phyloP scores from a whole-genome alignment of 2,113 vertebrate genomes.

The Orycteropus afer region DNA sequence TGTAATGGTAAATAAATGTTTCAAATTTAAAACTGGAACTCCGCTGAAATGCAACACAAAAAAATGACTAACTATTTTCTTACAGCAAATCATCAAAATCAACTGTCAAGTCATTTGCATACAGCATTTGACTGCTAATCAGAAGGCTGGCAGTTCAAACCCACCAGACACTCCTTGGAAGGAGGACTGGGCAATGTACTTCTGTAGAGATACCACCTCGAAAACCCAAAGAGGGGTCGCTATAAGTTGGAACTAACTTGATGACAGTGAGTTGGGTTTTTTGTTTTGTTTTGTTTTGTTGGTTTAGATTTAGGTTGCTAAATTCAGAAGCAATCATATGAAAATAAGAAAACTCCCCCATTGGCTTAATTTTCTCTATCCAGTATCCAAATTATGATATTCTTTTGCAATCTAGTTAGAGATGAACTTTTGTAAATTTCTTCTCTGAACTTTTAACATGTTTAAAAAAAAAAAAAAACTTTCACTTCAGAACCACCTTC shows the following conservation, averaged over 20 bases:
- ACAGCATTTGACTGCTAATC: no score
- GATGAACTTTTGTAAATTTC: constrained; percentile 1
- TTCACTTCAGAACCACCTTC: constrained; percentile 19
- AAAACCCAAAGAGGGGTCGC: no score
- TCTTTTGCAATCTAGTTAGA: constrained; percentile 20
- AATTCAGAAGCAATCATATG: constrained; percentile 18
- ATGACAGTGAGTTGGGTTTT: no score
- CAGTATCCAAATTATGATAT: neutral
- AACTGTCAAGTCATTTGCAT: neutral
- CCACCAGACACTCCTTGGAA: no score
- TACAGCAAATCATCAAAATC: constrained; percentile 35
- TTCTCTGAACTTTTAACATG: constrained; percentile 20
- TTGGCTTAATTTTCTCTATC: neutral
- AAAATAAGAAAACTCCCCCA: neutral
- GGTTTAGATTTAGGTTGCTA: neutral
- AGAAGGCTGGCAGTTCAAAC: no score
- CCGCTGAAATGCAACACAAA: constrained; percentile 27
- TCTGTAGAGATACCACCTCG: no score
- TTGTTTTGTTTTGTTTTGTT: no score
- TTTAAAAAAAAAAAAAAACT: neutral
- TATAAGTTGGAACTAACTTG: no score
- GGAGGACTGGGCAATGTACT: no score
- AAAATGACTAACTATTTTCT: constrained; percentile 45
- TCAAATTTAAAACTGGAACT: no score
- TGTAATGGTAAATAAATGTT: no score